Conservation (phyloP, 2,888 invertebrate species). For the Eudemis profundana region DNA sequence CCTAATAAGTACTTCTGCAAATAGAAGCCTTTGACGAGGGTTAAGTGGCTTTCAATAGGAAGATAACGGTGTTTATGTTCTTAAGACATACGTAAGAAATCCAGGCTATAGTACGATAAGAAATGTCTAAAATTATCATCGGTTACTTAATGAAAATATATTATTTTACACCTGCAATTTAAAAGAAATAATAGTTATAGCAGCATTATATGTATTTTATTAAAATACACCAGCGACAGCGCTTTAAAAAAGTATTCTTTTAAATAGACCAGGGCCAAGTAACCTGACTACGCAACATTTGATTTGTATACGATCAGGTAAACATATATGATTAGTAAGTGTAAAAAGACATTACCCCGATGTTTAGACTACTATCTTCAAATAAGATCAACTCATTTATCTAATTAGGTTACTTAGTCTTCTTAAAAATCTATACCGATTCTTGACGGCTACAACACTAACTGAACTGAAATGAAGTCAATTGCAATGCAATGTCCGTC, state of each 20-base stretch:
- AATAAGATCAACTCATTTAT: slow-evolving; percentile 42
- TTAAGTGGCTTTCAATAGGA: not conserved
- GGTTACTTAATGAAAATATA: not conserved
- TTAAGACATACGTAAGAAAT: slow-evolving; percentile 21
- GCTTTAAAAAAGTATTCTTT: slow-evolving; percentile 51
- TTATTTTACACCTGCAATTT: not conserved
- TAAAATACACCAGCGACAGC: too few species aligned
- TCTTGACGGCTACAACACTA: slow-evolving; percentile 23
- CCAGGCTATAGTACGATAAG: not conserved
- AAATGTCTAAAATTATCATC: slow-evolving; percentile 8
- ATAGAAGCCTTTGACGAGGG: not conserved
- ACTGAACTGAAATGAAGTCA: slow-evolving; percentile 12
- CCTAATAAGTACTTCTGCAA: not conserved
- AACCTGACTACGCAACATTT: slow-evolving; percentile 29
- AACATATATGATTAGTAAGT: not conserved
- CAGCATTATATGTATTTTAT: too few species aligned
- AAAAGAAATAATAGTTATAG: too few species aligned
- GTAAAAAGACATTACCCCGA: slow-evolving; percentile 29
- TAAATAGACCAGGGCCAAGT: slow-evolving; percentile 39
- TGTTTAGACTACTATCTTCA: slow-evolving; percentile 26
- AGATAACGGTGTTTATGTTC: slow-evolving; percentile 26
- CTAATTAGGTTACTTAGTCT: slow-evolving; percentile 39
- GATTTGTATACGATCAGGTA: not conserved
- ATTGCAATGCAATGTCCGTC: slow-evolving; percentile 18
- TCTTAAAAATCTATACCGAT: slow-evolving; percentile 38